These are phyloP conservation scores for Calypte anna DNA, from an alignment of 2,113 vertebrate genomes.

Conservation along the genomic window DNA sequence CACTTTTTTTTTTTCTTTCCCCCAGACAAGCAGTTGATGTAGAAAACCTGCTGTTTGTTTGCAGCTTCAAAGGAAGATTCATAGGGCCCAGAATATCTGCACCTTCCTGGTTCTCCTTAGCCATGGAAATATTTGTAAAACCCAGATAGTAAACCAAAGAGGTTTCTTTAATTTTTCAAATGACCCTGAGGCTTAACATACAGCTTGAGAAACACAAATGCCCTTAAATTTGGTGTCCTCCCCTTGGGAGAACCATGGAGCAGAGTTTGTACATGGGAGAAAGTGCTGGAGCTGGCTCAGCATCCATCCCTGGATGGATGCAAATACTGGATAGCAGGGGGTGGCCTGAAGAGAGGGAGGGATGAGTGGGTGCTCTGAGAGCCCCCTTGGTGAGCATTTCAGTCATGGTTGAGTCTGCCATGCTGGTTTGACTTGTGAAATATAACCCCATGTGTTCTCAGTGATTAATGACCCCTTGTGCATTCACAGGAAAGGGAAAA, in stretches of 20 bases:
- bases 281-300: background rate
- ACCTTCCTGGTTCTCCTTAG: background rate
- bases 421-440: background rate
- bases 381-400: background rate
- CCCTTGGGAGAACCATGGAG: background rate
- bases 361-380: background rate
- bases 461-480: background rate
- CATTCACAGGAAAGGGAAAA: background rate
- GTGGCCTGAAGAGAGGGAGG: background rate
- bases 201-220: background rate
- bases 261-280: fast-evolving
- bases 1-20: no score
- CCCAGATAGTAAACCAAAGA: background rate
- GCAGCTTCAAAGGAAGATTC: background rate
- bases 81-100: background rate
- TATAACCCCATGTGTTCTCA: fast-evolving
- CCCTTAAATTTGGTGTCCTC: background rate
- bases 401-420: background rate
- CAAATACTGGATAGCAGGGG: no score
- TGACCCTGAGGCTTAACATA: background rate
- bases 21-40: background rate
- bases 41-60: background rate
- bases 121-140: background rate
- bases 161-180: background rate
- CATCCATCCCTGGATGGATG: no score